Base-by-base conservation (phyloP, 2,888 invertebrate species). In the Drosophila testacea region DNA sequence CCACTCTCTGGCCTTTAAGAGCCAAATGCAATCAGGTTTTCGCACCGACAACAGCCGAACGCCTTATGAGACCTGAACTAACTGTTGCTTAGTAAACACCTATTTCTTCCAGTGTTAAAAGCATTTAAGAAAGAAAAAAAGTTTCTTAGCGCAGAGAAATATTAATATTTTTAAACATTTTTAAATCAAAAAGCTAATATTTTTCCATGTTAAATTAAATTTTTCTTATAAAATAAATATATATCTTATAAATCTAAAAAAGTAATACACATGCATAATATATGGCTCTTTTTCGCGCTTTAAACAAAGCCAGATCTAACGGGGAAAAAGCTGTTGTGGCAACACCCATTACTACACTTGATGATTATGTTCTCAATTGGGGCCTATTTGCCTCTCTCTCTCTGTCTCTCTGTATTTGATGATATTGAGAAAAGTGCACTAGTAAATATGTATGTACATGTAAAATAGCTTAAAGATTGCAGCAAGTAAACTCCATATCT, bases 11-110 rank as follows among this genome's bases (percentile, higher is more conserved):
- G n/a, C 44, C 50, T 28, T 51, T 32, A 51, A 36, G 38, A 42
- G 6, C 30, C 57, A 57, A 60, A 42, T 38, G 28, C 27, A 72
- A 68, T 72, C 77, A 60, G 73, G 77, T 75, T 75, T 75, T 61
- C 32, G 13, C 16, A 38, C 27, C 71, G 61, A 75, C n/a, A 11
- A 39, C 7, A 62, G 51, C 67, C 76, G 68, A 75, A 56, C 47
- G 41, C 16, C 57, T 48, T 16, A 47, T 56, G 30, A 50, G 38
- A 9, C n/a, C 44, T 59, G 11, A 57, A 41, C 27, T 13, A 68
- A 13, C 16, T 16, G 38, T 48, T 30, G 44, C 44, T 28, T 30
- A n/a, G 7, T 47, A 28, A 30, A 46, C n/a, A 28, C 27, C 11
- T 22, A 30, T 36, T 22, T 3, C 22, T 22, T 22, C 22, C 22